phyloP scores from a whole-genome alignment of 1,140 invertebrate species.

The Diploscapter pachys region DNA sequence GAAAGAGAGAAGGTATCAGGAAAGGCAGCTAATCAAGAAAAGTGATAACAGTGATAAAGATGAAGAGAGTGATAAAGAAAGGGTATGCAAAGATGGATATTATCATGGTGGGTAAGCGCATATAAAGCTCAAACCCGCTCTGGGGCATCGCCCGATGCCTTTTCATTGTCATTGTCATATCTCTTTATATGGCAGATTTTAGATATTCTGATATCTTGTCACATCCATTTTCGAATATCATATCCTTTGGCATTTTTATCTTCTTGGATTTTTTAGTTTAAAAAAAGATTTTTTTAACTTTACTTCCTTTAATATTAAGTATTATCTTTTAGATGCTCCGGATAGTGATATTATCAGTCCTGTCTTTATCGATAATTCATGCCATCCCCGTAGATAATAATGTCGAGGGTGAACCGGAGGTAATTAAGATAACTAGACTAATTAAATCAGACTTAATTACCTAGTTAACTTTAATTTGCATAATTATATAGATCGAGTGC shows the following conservation, averaged over 20 bases:
- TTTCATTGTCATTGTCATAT: neutral
- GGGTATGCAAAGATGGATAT: neutral
- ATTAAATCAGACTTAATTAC: neutral
- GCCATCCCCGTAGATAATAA: slow-evolving; percentile 42
- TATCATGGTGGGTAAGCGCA: neutral
- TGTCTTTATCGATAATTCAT: neutral
- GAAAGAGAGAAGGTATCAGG: too few species aligned
- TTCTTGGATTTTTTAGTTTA: neutral
- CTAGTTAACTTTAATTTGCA: neutral
- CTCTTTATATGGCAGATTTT: neutral
- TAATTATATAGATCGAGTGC: slow-evolving; percentile 32
- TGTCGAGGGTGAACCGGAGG: slow-evolving; percentile 43
- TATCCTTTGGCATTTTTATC: neutral
- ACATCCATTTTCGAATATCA: neutral
- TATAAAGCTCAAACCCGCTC: neutral
- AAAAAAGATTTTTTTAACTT: neutral
- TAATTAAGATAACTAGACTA: neutral
- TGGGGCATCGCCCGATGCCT: too few species aligned
- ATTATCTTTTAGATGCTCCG: slow-evolving; percentile 2
- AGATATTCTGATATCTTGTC: too few species aligned
- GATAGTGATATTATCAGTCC: neutral
- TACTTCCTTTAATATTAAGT: neutral
- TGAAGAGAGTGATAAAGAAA: neutral
- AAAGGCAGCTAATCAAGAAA: too few species aligned
- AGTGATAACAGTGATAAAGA: slow-evolving; percentile 4